Evolutionary conservation across 2,797 vertebrate genomes (phyloP), one percentile per base, ranked within the genome.

Genomic region (Ctenopoma multispine): DNA sequence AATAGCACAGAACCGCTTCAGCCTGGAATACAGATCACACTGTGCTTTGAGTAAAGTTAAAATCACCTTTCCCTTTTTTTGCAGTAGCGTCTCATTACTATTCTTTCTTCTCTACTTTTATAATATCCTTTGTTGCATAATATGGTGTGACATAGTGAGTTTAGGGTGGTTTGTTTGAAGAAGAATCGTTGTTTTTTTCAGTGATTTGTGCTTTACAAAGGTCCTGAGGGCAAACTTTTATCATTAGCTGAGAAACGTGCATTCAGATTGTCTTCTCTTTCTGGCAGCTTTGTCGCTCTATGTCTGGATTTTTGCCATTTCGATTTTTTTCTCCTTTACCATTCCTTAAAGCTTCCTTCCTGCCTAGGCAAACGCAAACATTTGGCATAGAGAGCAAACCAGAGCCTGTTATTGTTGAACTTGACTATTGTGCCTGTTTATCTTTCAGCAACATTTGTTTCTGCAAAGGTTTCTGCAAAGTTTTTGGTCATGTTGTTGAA

Each of bases 371-470:
- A 34, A 57, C 51, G 13, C 47, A 72, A 48, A 80, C 63, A 57
- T 77, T 84, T 83, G 63, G 81, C 57, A 79, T 50, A 63, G 63
- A 38, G 57, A 67, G 65, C 23, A 68, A 77, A 78, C 40, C 11
- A 31, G 18, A 24, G 54, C 62, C 66, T 55, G 72, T 70, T 75
- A 82, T 90, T 90, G 84, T 88, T 84, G 43, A 79, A 85, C 72
- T 73, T 62, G 41, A 68, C 82, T 77, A 85, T 89, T 87, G 85
- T 91, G 83, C 23, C 47, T 77, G 80, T 85, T 91, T 90, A 90
- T 92, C 88, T 89, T 82, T 74, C 69, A 77, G 68, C 83, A 90
- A 87, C 86, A 90, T 76, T 80, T 75, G 79, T 86, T 68, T 74
- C 54, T 59, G 40, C 40, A 20, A 80, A 47, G 43, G 79, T 86